These are phyloP conservation scores for Drosophila saltans DNA, from an alignment of 1,140 invertebrate genomes.

Conservation along the genomic window DNA sequence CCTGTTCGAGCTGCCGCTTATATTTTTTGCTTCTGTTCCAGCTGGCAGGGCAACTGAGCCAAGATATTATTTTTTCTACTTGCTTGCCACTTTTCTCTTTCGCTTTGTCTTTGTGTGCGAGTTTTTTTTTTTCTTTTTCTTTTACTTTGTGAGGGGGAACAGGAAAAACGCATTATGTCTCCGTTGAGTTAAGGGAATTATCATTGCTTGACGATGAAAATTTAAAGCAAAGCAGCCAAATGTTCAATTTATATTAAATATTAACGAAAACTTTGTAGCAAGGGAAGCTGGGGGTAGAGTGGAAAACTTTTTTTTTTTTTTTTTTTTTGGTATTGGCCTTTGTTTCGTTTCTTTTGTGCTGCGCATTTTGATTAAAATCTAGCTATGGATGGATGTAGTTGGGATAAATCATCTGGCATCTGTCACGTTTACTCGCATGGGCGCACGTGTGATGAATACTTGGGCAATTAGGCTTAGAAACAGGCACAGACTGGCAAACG, in stretches of 20 bases:
- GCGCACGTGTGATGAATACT: constrained; percentile 78
- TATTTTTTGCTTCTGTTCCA: constrained; percentile 11
- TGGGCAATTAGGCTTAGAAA: constrained; percentile 62
- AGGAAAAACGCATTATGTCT: constrained; percentile 59
- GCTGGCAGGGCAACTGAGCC: constrained; percentile 43
- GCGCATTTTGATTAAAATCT: constrained; percentile 52
- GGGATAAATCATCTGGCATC: constrained; percentile 56
- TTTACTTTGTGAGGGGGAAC: constrained; percentile 30
- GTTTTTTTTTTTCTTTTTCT: constrained; percentile 20
- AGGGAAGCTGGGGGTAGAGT: not conserved
- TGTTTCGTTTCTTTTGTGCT: constrained; percentile 12
- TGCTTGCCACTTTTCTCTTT: constrained; percentile 22
- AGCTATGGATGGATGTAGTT: not conserved
- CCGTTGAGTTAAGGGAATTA: constrained; percentile 25
- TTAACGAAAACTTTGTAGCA: constrained; percentile 7
- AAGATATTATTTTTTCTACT: constrained; percentile 37
- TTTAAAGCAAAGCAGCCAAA: constrained; percentile 35
- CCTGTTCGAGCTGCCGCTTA: not conserved
- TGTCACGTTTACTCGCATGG: constrained; percentile 74
- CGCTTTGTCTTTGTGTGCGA: constrained; percentile 6
- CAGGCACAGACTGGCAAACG: not conserved
- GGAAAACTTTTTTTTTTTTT: constrained; percentile 9
- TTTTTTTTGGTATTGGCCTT: constrained; percentile 17
- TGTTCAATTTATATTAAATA: constrained; percentile 23
- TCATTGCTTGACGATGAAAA: constrained; percentile 37